A percentile compares a stretch with the other conserved stretches of the same genome.
These are phyloP conservation scores for Chaetodon trifascialis DNA, from an alignment of 2,113 vertebrate species.

Conservation along the genomic window DNA sequence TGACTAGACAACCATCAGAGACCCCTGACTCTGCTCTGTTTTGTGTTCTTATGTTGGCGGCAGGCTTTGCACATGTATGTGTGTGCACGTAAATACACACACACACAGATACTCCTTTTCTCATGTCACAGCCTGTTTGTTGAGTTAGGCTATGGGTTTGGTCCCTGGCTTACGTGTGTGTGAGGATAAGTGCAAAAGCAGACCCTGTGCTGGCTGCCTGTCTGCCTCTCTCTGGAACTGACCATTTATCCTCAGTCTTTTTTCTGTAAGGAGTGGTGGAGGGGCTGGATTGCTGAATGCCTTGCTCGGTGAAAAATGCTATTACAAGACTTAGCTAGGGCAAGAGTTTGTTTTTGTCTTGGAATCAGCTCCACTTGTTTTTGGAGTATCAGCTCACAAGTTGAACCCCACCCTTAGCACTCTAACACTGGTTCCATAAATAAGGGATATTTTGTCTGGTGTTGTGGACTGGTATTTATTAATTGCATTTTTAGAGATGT, in stretches of 20 bases:
- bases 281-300: constrained; percentile 34
- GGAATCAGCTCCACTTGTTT: constrained; percentile 55
- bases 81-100: constrained; percentile 25
- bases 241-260: constrained; percentile 55
- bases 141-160: constrained; percentile 66
- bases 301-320: constrained; percentile 60
- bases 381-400: constrained; percentile 62
- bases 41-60: background rate
- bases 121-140: constrained; percentile 68
- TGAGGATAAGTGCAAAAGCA: constrained; percentile 74
- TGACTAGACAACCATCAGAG: constrained; percentile 33
- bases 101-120: constrained; percentile 30
- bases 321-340: constrained; percentile 60
- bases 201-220: constrained; percentile 41
- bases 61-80: constrained; percentile 22
- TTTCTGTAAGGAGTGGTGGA: constrained; percentile 25
- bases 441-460: constrained; percentile 64
- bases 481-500: constrained; percentile 57
- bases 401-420: constrained; percentile 53
- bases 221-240: constrained; percentile 58
- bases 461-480: constrained; percentile 46
- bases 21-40: constrained; percentile 24
- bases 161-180: constrained; percentile 59
- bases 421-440: constrained; percentile 59
- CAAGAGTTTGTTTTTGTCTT: constrained; percentile 70